These are phyloP conservation scores for Nymphalis c-album DNA, from an alignment of 2,888 invertebrate genomes.

Conservation along the genomic window DNA sequence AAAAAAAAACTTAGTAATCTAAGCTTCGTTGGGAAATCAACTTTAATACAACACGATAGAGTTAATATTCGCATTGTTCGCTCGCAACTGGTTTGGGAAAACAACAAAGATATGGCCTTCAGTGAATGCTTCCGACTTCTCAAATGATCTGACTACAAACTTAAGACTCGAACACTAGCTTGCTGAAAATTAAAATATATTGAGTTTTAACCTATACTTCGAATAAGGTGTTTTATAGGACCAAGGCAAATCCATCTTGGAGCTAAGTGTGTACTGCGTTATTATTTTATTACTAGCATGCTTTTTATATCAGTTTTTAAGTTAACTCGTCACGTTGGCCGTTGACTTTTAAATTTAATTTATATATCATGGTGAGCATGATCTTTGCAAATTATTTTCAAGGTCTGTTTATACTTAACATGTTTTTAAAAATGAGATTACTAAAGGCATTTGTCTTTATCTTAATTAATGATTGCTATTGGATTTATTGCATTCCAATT, in stretches of 20 bases:
- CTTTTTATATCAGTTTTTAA: not conserved
- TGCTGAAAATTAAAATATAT: no score
- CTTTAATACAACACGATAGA: not conserved
- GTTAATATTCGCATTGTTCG: constrained; percentile 20
- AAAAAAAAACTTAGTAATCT: constrained; percentile 1
- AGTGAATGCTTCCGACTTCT: constrained; percentile 34
- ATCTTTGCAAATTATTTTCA: not conserved
- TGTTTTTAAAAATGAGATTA: not conserved
- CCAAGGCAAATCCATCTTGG: not conserved
- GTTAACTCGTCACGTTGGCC: constrained; percentile 11
- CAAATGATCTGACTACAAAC: constrained; percentile 25
- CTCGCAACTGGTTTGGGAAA: constrained; percentile 17
- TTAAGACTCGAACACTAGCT: not conserved
- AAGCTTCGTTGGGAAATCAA: not conserved
- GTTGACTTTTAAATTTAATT: constrained; percentile 14
- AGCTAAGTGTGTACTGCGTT: not conserved
- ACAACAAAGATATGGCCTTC: constrained; percentile 31
- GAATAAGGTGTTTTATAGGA: no score
- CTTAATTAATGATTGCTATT: not conserved
- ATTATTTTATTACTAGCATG: not conserved
- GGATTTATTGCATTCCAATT: no score
- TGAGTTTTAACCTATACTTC: no score
- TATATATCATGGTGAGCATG: not conserved
- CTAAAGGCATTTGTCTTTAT: not conserved
- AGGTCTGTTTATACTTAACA: not conserved